Evolutionary conservation across 2,888 invertebrate genomes (phyloP), one percentile per base, ranked within the genome.

Genomic region (Buathra laborator): DNA sequence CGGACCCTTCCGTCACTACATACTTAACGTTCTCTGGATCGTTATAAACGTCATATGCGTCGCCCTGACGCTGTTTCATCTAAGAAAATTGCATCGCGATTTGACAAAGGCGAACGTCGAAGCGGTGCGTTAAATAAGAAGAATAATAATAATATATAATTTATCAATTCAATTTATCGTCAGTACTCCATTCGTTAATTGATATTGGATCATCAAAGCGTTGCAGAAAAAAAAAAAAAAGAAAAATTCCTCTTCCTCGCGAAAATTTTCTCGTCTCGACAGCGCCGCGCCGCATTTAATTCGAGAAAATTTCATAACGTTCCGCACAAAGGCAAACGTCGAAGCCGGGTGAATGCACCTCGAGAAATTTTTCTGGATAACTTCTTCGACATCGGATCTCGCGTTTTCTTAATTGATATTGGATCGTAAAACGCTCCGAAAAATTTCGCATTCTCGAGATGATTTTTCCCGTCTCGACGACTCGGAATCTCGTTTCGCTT

Each of bases 1-100:
- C 93, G 98, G 98, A 37, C 97, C 98, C 81, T 97, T 97, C 90
- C 95, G 98, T 87, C 98, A 98, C 95, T 98, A 98, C 94, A 97
- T 98, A 84, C 96, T 98, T 88, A 98, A 98, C 94, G 97, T 97
- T 75, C 95, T 98, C 56, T 98, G 98, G 98, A 98, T 98, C 90
- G 96, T 97, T 88, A 97, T 98, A 90, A 94, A 98, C 94, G 95
- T 97, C 84, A 97, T 98, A 90, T 98, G 98, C 94, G 96, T 98
- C 74, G 95, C 96, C 72, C 95, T 98, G 86, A 98, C 98, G 79
- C 95, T 97, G 86, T 97, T 97, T 94, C 98, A 98, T 94, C 96
- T 98, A 90, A 95, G 96, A 93, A 97, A 96, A 93, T 96, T 98
- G 87, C 97, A 97, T 94, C 95, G 97, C 87, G 97, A 97, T 93